phyloP scores from a whole-genome alignment of 2,888 invertebrate genomes.

The Tipula lateralis region DNA sequence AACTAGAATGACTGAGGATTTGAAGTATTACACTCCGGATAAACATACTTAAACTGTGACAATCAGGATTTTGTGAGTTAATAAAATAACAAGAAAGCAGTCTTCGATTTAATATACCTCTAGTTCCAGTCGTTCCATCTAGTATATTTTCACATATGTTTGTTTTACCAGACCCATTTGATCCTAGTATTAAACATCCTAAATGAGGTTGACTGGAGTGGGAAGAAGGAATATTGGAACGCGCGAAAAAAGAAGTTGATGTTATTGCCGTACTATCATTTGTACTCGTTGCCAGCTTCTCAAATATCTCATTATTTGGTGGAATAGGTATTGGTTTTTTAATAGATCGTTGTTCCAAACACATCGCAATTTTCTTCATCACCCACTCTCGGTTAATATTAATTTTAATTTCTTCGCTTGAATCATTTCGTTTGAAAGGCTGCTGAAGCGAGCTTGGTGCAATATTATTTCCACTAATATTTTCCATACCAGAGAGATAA shows the following conservation, averaged over 20 bases:
- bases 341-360: slow-evolving; percentile 79
- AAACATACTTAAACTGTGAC: slow-evolving; percentile 79
- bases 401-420: slow-evolving; percentile 36
- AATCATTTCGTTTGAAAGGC: background rate
- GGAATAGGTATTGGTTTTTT: slow-evolving; percentile 53
- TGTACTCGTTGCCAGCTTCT: background rate
- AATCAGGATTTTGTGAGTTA: slow-evolving; percentile 79
- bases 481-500: background rate
- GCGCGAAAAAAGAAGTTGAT: slow-evolving; percentile 27
- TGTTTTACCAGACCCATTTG: slow-evolving; percentile 92
- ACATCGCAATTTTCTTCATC: slow-evolving; percentile 87
- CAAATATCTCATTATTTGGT: slow-evolving; percentile 27
- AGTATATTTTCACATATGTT: slow-evolving; percentile 72
- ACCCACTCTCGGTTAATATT: slow-evolving; percentile 79
- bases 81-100: slow-evolving; percentile 84
- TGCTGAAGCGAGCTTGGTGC: slow-evolving; percentile 29
- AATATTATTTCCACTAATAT: background rate
- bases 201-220: slow-evolving; percentile 32
- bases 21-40: slow-evolving; percentile 80
- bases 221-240: slow-evolving; percentile 24
- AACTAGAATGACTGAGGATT: slow-evolving; percentile 64
- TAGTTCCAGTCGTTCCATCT: slow-evolving; percentile 49
- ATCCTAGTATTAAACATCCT: slow-evolving; percentile 83
- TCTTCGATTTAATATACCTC: slow-evolving; percentile 58
- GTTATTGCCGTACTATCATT: slow-evolving; percentile 20